phyloP scores from a whole-genome alignment of 2,888 invertebrate species.

The Acrocyrtus sp. region DNA sequence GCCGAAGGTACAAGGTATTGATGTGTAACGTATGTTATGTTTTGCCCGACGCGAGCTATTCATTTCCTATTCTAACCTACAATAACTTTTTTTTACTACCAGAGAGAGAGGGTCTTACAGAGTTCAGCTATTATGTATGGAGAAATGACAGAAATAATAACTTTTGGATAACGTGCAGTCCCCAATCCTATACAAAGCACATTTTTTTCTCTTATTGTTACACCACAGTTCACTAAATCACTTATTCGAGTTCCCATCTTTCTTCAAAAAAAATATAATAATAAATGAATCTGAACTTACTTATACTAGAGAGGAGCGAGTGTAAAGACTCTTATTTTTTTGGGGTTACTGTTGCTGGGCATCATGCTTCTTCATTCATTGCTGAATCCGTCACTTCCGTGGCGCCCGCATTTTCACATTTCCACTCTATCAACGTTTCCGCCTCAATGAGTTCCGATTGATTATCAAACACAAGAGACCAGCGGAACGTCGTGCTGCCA shows the following conservation, averaged over 20 bases:
- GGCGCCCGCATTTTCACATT: slow-evolving; percentile 48
- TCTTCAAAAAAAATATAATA: slow-evolving; percentile 6
- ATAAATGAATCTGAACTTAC: too few species aligned
- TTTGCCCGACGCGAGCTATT: too few species aligned
- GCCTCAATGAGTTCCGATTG: slow-evolving; percentile 59
- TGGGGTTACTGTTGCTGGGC: too few species aligned
- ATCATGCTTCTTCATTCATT: slow-evolving; percentile 6
- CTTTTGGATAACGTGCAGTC: too few species aligned
- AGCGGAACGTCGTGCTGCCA: background rate
- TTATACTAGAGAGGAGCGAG: too few species aligned
- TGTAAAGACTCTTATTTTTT: too few species aligned
- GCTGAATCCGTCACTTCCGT: slow-evolving; percentile 48
- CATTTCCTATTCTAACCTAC: too few species aligned
- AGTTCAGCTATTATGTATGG: too few species aligned
- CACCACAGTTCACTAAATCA: slow-evolving; percentile 21
- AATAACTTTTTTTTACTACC: too few species aligned
- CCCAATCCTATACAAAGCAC: too few species aligned
- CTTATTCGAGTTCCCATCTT: slow-evolving; percentile 5
- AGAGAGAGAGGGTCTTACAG: too few species aligned
- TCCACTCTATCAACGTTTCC: slow-evolving; percentile 59
- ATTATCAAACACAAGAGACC: slow-evolving; percentile 52
- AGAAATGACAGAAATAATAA: slow-evolving; percentile 29
- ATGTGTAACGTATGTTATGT: slow-evolving; percentile 47
- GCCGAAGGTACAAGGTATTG: slow-evolving; percentile 32
- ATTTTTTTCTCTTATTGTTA: background rate